Evolutionary conservation across 2,888 invertebrate species (phyloP), one percentile per base, ranked within the genome.

Genomic region (Rosalia funebris): DNA sequence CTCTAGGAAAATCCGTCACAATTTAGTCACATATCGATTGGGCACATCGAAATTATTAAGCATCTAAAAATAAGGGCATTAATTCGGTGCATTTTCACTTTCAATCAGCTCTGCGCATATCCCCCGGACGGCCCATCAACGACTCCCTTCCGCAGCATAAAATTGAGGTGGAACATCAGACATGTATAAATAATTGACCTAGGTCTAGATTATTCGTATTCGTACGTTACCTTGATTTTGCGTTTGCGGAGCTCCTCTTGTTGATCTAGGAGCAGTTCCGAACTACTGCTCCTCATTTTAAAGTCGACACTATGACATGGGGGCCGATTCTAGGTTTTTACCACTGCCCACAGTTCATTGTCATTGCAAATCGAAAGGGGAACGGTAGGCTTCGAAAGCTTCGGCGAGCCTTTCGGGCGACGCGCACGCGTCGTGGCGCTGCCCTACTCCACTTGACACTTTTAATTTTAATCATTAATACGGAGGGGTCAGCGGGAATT

Each of bases 261-360:
- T 82, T 89, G 88, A 82, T 89, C 89, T 82, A 89, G 88, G 84
- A 90, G 87, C 83, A 89, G 86, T 85, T 90, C 89, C 81, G 89
- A 89, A 85, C 89, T 90, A 84, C 88, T 88, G 85, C 89, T 88
- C 84, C 88, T 88, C 89, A 89, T 89, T 70, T 68, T 78, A 63
- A 76, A 71, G 71, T 73, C 75, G 54, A 68, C 71, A 75, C 78
- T 79, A 77, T 72, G 77, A 73, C 79, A 80, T 79, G 71, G 71
- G 75, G 67, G 62, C 44, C 57, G 54, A 32, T 57, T 41, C 17
- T 31, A 39, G 15, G 39, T 46, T 39, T 58, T 54, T 36, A 47
- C 37, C 42, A 54, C 61, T 61, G 37, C 52, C 55, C 61, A 54
- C 62, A 58, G 61, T 61, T 54, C 61, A 62, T 65, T 65, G 60